phyloP scores from a whole-genome alignment of 2,888 invertebrate genomes.

The Augiades crinisus region DNA sequence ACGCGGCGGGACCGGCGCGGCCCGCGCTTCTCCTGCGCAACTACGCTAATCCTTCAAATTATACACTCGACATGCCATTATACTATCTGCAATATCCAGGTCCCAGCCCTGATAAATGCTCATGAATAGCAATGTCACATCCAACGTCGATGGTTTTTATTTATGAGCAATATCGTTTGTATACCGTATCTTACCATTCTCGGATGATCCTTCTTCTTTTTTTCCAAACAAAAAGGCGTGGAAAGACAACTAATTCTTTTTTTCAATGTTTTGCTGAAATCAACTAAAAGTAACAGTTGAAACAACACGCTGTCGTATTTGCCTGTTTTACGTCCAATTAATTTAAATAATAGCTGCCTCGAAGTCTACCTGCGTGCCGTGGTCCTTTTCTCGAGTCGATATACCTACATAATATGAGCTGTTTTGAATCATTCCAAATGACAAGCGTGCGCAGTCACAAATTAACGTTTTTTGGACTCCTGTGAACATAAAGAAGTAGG shows the following conservation, averaged over 20 bases:
- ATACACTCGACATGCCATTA: slow-evolving; percentile 35
- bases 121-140: slow-evolving; percentile 5
- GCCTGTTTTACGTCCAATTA: slow-evolving; percentile 74
- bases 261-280: too few species aligned
- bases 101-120: neutral
- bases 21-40: slow-evolving; percentile 33
- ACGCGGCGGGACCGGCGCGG: slow-evolving; percentile 41
- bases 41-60: slow-evolving; percentile 43
- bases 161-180: slow-evolving; percentile 3
- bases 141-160: neutral
- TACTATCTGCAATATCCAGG: slow-evolving; percentile 29
- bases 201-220: neutral
- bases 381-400: slow-evolving; percentile 26
- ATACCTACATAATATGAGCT: slow-evolving; percentile 22
- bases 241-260: too few species aligned
- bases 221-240: neutral
- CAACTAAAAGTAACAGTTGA: slow-evolving; percentile 48
- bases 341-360: slow-evolving; percentile 76
- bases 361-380: slow-evolving; percentile 61
- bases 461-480: slow-evolving; percentile 14
- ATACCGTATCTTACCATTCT: neutral
- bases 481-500: neutral
- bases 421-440: slow-evolving; percentile 26
- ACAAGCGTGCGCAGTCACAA: slow-evolving; percentile 19
- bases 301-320: slow-evolving; percentile 60